A percentile compares a stretch with the other conserved stretches of the same genome.
These are phyloP conservation scores for Anguilla anguilla DNA, from an alignment of 2,797 vertebrate species.

Conservation along the genomic window DNA sequence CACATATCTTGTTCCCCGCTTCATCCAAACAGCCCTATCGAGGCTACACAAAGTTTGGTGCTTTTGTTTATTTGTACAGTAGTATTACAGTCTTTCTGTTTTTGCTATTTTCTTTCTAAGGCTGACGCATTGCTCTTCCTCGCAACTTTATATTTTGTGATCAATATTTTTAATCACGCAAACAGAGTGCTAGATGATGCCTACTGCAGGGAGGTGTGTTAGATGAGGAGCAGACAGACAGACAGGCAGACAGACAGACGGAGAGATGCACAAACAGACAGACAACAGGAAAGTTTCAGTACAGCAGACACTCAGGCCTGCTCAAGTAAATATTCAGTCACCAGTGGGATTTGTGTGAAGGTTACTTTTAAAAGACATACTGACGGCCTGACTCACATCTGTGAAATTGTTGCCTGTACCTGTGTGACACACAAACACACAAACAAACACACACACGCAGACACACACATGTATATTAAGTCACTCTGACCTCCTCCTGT, in stretches of 20 bases:
- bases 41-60: too few species aligned
- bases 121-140: neutral
- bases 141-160: neutral
- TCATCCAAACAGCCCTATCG: too few species aligned
- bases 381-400: neutral
- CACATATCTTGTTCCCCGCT: neutral
- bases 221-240: neutral
- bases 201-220: neutral
- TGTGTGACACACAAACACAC: neutral
- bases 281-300: neutral
- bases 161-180: neutral
- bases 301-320: neutral
- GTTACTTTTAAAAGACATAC: neutral
- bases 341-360: neutral
- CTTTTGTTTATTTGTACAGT: too few species aligned
- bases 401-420: neutral
- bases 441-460: neutral
- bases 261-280: neutral
- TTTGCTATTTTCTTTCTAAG: neutral
- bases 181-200: neutral
- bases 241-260: neutral
- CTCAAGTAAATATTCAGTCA: too few species aligned
- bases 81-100: neutral
- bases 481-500: neutral
- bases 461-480: neutral